These are phyloP conservation scores for Ormyrus rosae DNA, from an alignment of 2,888 invertebrate species.

Conservation along the genomic window DNA sequence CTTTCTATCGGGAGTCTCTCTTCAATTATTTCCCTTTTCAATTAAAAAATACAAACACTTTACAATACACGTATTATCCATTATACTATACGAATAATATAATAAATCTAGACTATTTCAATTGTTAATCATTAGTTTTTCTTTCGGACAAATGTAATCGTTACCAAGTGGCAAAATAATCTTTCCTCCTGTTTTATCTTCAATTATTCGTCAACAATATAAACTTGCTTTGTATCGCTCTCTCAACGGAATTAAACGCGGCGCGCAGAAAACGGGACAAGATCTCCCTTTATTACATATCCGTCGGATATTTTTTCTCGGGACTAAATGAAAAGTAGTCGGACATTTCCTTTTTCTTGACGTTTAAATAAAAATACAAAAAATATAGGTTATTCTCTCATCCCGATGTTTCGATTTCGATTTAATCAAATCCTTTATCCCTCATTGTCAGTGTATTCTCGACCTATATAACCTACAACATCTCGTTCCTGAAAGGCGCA, in stretches of 20 bases:
- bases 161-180: constrained; percentile 16
- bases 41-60: constrained; percentile 70
- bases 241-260: constrained; percentile 31
- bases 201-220: constrained; percentile 25
- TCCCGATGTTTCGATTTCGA: too few relatives aligned
- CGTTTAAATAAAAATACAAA: too few relatives aligned
- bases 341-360: too few relatives aligned
- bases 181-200: background rate
- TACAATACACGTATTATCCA: constrained; percentile 59
- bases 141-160: background rate
- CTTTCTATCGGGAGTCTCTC: background rate
- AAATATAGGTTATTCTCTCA: too few relatives aligned
- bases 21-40: constrained; percentile 44
- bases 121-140: constrained; percentile 19
- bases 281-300: constrained; percentile 1
- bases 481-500: background rate
- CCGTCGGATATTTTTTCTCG: too few relatives aligned
- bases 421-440: too few relatives aligned
- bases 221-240: background rate
- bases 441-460: too few relatives aligned
- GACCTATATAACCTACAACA: too few relatives aligned
- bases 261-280: constrained; percentile 9
- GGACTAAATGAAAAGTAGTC: too few relatives aligned
- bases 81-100: constrained; percentile 48
- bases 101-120: constrained; percentile 56